Evolutionary conservation across 2,888 invertebrate genomes (phyloP), one percentile per base, ranked within the genome.

Genomic region (Parnassius smintheus): DNA sequence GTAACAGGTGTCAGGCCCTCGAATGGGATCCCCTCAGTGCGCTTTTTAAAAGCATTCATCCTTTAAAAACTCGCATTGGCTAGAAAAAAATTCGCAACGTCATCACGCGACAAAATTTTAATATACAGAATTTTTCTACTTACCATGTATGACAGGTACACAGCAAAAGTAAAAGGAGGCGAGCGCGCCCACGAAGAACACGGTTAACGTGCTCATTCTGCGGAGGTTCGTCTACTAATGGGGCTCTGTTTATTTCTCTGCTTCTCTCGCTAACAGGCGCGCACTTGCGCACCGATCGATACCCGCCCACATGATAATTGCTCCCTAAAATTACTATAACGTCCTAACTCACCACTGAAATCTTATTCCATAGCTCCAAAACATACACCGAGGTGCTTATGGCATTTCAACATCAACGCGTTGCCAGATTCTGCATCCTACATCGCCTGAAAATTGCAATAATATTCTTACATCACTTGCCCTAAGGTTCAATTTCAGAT

Each of bases 201-300:
- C 72, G 66, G 74, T 66, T 66, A 82, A 68, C 75, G 80, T 77
- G 68, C 82, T 77, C 88, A 88, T 88, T 75, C 72, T 74, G 77
- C 42, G 11, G 55, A 9, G 10, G 22, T 22, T 7, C 11, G 44
- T 12, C 18, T 1, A 56, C 56, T 3, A 54, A 54, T 35, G 35
- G 57, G 73, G 76, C 73, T 52, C 25, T 85, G 84, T 84, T 82
- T 83, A 85, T 82, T 76, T 65, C 66, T 35, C 35, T 1, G 35
- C 35, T 35, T 35, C 35, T 66, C 67, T 59, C 66, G 60, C 67
- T 65, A 66, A 62, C 66, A 66, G 75, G 80, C 83, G 86, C 86
- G 83, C 77, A 80, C 75, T 70, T 71, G 77, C 77, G 88, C 88
- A 83, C 76, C 85, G 87, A 90, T 90, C 89, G 88, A 90, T 90